These are phyloP conservation scores for Rhodeus uyekii DNA, from an alignment of 2,797 vertebrate species.

Conservation along the genomic window DNA sequence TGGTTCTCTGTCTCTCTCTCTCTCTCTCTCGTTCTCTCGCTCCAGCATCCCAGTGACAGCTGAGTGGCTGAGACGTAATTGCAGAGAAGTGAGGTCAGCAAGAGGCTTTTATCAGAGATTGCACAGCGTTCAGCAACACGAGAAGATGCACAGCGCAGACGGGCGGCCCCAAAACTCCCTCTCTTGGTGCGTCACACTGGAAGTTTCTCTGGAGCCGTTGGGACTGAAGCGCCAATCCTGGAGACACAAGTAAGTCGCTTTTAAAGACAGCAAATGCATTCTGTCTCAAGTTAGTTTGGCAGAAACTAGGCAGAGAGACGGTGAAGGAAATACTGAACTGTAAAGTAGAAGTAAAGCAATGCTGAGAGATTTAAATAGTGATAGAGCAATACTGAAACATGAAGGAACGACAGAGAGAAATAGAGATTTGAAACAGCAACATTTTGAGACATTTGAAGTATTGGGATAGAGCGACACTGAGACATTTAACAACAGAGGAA, in stretches of 20 bases:
- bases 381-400: neutral
- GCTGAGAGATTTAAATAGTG: neutral
- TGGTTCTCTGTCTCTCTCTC: conserved; percentile 44
- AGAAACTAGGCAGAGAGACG: neutral
- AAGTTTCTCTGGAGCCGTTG: neutral
- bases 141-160: conserved; percentile 79
- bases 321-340: neutral
- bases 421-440: no score
- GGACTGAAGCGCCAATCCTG: neutral
- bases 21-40: neutral
- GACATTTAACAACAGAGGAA: neutral
- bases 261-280: neutral
- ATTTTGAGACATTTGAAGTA: neutral
- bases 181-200: neutral
- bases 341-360: neutral
- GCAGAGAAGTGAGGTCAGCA: conserved; percentile 99
- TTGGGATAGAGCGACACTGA: neutral
- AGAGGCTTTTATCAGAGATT: conserved; percentile 93
- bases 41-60: conserved; percentile 51
- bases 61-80: conserved; percentile 98
- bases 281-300: neutral
- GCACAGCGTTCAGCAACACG: conserved; percentile 83
- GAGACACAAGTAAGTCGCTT: neutral
- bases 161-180: conserved; percentile 37
- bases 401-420: neutral